Base-by-base conservation (phyloP, 2,113 vertebrate genomes). In the Pitta sordida region DNA sequence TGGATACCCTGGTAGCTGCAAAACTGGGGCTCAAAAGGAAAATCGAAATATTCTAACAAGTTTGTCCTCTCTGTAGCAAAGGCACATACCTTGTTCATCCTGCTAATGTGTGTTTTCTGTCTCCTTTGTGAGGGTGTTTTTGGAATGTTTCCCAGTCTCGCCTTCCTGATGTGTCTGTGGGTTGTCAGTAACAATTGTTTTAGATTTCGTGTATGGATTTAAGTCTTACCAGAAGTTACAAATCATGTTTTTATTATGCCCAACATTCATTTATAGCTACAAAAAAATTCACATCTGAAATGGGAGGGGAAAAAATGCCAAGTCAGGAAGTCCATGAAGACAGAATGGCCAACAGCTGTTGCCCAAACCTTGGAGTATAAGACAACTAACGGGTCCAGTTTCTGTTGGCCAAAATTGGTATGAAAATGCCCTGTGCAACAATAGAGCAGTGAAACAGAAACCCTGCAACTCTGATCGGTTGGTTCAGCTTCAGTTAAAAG, bases 101-200 rank as follows among this genome's bases (percentile, higher is more conserved):
- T 51, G 13, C 27, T 23, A 39, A 70, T 39, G 63, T 64, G 13
- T 34, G 32, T 80, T 91, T 87, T 68, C 32, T 84, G n/a, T 78
- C 74, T 60, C 1, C 7, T 83, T 55, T 52, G 41, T 29, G 21
- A 30, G 46, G 39, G 43, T 69, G 68, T 73, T 88, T 44, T 75
- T 97, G 79, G 76, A 84, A 44, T 39, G 43, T 62, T 95, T 95
- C 82, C 94, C 80, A 68, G 37, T 63, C 30, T 84, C 49, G 51
- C 64, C 59, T 36, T 88, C 44, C n/a, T 80, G 53, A 55, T 74
- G 23, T 20, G 21, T 75, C 56, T 93, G 36, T 81, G 70, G 56
- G 11, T 49, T 88, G 60, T 62, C 70, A 69, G 43, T 49, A 83
- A 74, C 16, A 67, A 77, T 76, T 79, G 44, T 27, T 79, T 63